Evolutionary conservation across 64 coral and sea anemone species (phyloP).

Genomic region (Dendronephthya gigantea): DNA sequence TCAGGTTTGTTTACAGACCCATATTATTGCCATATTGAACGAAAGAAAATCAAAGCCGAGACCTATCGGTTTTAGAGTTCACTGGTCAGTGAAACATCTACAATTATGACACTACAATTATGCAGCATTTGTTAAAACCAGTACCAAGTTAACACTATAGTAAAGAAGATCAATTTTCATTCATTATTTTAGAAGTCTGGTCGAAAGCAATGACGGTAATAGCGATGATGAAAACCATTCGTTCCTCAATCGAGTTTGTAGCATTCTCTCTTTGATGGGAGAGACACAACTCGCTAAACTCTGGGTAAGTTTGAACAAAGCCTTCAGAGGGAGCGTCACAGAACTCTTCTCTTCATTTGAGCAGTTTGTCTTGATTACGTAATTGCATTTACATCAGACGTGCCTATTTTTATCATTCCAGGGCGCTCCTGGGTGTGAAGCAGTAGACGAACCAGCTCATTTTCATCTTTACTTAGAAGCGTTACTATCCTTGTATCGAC

Average conservation of each 20-base stretch:
- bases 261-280: not conserved
- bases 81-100: not conserved
- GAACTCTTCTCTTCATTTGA: no score
- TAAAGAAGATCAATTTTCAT: not conserved
- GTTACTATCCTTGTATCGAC: not conserved
- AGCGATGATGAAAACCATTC: not conserved
- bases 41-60: no score
- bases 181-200: not conserved
- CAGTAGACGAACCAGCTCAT: not conserved
- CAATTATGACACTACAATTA: not conserved
- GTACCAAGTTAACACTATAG: not conserved
- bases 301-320: not conserved
- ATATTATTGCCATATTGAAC: no score
- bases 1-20: not conserved
- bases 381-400: not conserved
- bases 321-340: no score
- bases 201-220: not conserved
- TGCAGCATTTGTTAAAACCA: not conserved
- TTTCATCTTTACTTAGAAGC: conserved; percentile 1
- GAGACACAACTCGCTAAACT: not conserved
- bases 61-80: no score
- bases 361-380: no score
- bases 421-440: not conserved
- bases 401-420: not conserved
- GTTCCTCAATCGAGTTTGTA: not conserved